Evolutionary conservation across 2,888 invertebrate species (phyloP).

Genomic region (Lasioglossum lativentre): DNA sequence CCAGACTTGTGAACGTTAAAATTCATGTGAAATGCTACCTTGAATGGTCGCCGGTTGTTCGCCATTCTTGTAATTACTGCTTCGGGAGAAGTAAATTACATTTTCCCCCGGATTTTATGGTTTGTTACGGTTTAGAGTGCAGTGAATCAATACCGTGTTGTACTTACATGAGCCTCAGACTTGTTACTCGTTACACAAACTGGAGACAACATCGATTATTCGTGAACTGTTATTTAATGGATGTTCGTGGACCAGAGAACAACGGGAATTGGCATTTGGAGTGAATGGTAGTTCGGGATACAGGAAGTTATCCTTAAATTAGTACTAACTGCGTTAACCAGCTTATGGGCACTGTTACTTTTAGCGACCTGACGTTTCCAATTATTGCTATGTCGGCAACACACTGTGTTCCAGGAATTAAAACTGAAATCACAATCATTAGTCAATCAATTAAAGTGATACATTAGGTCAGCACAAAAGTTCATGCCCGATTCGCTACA

Average conservation of each 20-base stretch:
- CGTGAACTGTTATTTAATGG: slow-evolving; percentile 39
- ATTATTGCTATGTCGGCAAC: slow-evolving; percentile 62
- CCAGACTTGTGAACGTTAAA: slow-evolving; percentile 27
- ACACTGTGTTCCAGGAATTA: slow-evolving; percentile 45
- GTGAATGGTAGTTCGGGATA: slow-evolving; percentile 22
- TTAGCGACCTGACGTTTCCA: slow-evolving; percentile 45
- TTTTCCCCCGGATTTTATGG: background rate
- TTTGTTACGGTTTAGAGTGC: background rate
- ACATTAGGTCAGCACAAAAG: background rate
- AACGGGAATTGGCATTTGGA: slow-evolving; percentile 30
- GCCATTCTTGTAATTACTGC: slow-evolving; percentile 3
- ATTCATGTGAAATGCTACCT: slow-evolving; percentile 38
- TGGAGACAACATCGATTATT: slow-evolving; percentile 34
- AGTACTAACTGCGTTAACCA: slow-evolving; percentile 26
- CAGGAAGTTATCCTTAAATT: slow-evolving; percentile 41
- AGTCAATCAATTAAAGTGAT: background rate
- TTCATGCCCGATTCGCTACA: no score
- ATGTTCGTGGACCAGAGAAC: slow-evolving; percentile 29
- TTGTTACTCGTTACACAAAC: slow-evolving; percentile 50
- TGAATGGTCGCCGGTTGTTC: slow-evolving; percentile 22
- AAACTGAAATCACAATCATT: slow-evolving; percentile 61
- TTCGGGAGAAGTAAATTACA: slow-evolving; percentile 16
- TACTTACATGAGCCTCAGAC: slow-evolving; percentile 60
- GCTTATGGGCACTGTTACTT: slow-evolving; percentile 45
- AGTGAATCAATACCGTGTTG: slow-evolving; percentile 30